A percentile compares a stretch with the other conserved stretches of the same genome.
These are phyloP conservation scores for Cassiopea andromeda DNA, from an alignment of 30 jellyfish, hydroid and myxozoan species.

Conservation along the genomic window DNA sequence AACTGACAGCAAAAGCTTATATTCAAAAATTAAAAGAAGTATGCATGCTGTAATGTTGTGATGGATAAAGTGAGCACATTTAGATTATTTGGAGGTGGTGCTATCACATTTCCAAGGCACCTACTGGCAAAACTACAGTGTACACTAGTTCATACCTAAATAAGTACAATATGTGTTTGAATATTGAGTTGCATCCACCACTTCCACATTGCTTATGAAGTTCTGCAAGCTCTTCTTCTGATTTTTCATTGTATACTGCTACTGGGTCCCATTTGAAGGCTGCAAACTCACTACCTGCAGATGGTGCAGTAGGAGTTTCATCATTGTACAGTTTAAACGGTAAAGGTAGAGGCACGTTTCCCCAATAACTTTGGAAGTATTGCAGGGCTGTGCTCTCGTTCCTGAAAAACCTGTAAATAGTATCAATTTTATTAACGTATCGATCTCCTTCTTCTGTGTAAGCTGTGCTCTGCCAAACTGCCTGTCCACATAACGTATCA, in stretches of 20 bases:
- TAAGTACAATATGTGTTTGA: conserved; percentile 84
- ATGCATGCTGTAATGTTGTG: too few relatives aligned
- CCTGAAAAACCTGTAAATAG: conserved; percentile 90
- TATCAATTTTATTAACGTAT: conserved; percentile 93
- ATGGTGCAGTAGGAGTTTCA: conserved; percentile 90
- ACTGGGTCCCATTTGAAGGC: conserved; percentile 98
- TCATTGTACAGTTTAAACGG: conserved; percentile 83
- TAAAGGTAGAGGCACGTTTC: conserved; percentile 81
- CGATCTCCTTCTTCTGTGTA: conserved; percentile 98
- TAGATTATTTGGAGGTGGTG: too few relatives aligned
- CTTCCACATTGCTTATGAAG: conserved; percentile 61
- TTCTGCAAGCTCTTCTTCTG: conserved; percentile 43
- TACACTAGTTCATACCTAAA: conserved; percentile 73
- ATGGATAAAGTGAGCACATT: too few relatives aligned
- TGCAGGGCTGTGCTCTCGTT: conserved; percentile 80
- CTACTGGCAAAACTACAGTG: neutral
- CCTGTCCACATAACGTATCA: conserved; percentile 99
- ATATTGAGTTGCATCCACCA: conserved; percentile 83
- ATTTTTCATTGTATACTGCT: conserved; percentile 40
- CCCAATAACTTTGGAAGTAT: conserved; percentile 82
- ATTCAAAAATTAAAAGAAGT: too few relatives aligned
- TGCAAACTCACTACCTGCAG: conserved; percentile 88
- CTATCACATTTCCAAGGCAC: too few relatives aligned
- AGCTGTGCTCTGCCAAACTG: conserved; percentile 99
- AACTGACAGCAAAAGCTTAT: too few relatives aligned